phyloP scores from a whole-genome alignment of 2,888 invertebrate genomes.

The Phalangium opilio region DNA sequence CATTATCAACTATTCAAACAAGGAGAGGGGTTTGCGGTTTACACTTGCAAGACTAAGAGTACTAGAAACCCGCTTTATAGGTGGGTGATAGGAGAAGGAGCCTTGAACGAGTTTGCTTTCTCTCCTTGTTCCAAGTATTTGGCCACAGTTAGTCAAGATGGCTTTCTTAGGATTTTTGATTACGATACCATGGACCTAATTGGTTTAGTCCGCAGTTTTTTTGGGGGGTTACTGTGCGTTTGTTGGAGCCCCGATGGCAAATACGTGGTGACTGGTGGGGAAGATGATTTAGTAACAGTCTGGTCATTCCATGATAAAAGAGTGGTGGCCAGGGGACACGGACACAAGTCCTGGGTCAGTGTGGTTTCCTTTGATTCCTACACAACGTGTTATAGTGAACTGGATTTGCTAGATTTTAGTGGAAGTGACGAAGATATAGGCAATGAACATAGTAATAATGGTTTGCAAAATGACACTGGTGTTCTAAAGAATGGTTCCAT shows the following conservation, averaged over 20 bases:
- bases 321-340: slow-evolving; percentile 93
- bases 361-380: slow-evolving; percentile 81
- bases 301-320: slow-evolving; percentile 85
- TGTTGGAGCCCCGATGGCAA: slow-evolving; percentile 96
- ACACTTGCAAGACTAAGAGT: slow-evolving; percentile 90
- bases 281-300: slow-evolving; percentile 94
- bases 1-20: slow-evolving; percentile 89
- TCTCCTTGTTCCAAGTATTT: slow-evolving; percentile 80
- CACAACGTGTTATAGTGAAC: slow-evolving; percentile 51
- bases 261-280: slow-evolving; percentile 91
- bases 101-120: slow-evolving; percentile 93
- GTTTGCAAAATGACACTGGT: no score
- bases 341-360: slow-evolving; percentile 95
- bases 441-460: no score
- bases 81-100: slow-evolving; percentile 47
- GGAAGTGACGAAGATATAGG: slow-evolving; percentile 27
- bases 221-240: slow-evolving; percentile 92
- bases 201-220: slow-evolving; percentile 87
- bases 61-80: slow-evolving; percentile 88
- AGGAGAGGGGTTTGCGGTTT: slow-evolving; percentile 83
- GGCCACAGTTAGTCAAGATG: slow-evolving; percentile 62
- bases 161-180: slow-evolving; percentile 86
- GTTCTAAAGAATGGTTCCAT: no score
- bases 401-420: slow-evolving; percentile 35
- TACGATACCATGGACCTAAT: slow-evolving; percentile 94